Base-by-base conservation (phyloP, 2,797 vertebrate genomes). In the Streptopelia turtur region DNA sequence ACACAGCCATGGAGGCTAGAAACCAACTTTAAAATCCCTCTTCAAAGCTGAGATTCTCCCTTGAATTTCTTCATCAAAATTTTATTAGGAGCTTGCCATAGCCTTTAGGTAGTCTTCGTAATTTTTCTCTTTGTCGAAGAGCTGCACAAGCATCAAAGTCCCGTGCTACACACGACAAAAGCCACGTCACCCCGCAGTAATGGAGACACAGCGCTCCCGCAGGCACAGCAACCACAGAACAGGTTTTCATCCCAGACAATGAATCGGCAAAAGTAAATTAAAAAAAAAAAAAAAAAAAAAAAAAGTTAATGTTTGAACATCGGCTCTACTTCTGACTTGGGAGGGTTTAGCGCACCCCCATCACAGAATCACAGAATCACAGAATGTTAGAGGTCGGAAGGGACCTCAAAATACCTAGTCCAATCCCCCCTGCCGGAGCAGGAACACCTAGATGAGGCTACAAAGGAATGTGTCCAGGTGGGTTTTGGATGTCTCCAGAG, bases 161-260 rank as follows among this genome's bases (percentile, higher is more conserved):
- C 17, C 4, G 1, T 5, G 22, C 31, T 14, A 31, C 20, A 7
- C 33, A 2, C 6, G 3, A 5, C 22, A 6, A 9, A 35, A 17
- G 23, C 37, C 11, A 6, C 1, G 10, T 8, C 52, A 33, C 16
- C 13, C 30, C n/a, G 3, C 14, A 16, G 41, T 1, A 16, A n/a
- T 0, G 18, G 35, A 8, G 4, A 21, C 0, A 3, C 10, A 13
- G 24, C 2, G 13, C 43, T 55, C 28, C 65, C 6, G 41, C 41
- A 8, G 37, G 35, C 28, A 24, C 24, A 21, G 57, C 20, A 6
- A 27, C 9, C 2, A 4, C 9, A 0, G 2, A 13, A 43, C 5
- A 7, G 5, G 57, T 6, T 35, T 56, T 68, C 10, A 49, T 7
- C 15, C 28, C 1, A 2, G 35, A 37, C 27, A 66, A 75, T 31